A percentile compares a stretch with the other conserved stretches of the same genome.
Conservation (phyloP, 2,888 invertebrate species). For the Cremastinae sp. region DNA sequence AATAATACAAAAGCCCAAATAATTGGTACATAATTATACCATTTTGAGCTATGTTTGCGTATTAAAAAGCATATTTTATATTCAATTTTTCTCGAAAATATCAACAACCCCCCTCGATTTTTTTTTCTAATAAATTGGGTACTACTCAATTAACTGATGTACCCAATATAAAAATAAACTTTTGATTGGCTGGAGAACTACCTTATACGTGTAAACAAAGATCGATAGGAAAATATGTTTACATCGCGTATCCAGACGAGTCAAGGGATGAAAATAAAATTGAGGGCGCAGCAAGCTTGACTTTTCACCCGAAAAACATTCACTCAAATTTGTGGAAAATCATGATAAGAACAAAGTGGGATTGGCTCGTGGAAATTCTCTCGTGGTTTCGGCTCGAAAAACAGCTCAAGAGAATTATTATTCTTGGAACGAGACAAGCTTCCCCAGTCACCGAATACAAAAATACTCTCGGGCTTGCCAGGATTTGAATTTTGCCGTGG, state of each 20-base stretch:
- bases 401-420: conserved; percentile 41
- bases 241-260: conserved; percentile 10
- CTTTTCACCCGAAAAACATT: conserved; percentile 11
- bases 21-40: too few species aligned
- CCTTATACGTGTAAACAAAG: too few species aligned
- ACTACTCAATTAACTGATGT: too few species aligned
- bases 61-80: too few species aligned
- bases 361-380: conserved; percentile 44
- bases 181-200: too few species aligned
- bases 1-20: too few species aligned
- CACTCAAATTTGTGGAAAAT: conserved; percentile 36
- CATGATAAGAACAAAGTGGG: conserved; percentile 39
- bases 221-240: conserved; percentile 12
- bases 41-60: too few species aligned
- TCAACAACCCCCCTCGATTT: too few species aligned
- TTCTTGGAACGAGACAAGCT: conserved; percentile 51
- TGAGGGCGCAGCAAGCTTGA: conserved; percentile 5
- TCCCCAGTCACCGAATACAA: conserved; percentile 56
- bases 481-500: conserved; percentile 42
- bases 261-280: not conserved
- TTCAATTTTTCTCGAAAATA: too few species aligned
- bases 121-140: too few species aligned
- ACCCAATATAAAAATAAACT: too few species aligned
- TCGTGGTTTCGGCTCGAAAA: conserved; percentile 15
- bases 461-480: conserved; percentile 49